Percentiles rank a stretch among this genome's conserved stretches.
phyloP scores from a whole-genome alignment of 2,797 vertebrate genomes.

The Pangasius mekongensis region DNA sequence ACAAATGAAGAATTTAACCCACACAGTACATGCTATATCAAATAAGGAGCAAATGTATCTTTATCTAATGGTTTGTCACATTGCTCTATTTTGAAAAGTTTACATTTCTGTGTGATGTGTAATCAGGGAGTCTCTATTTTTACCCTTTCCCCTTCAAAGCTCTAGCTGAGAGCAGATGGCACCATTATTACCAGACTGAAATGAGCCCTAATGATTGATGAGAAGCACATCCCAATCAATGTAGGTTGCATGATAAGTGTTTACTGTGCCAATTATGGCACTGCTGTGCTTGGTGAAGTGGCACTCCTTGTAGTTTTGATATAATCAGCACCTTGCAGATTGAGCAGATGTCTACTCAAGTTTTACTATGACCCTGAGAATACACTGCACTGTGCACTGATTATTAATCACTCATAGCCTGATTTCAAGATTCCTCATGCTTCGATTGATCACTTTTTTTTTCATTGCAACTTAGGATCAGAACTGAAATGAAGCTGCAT shows the following conservation, averaged over 20 bases:
- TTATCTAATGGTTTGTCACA: constrained; percentile 18
- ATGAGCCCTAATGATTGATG: constrained; percentile 79
- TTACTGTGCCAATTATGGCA: constrained; percentile 75
- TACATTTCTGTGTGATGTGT: constrained; percentile 28
- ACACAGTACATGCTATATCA: not conserved
- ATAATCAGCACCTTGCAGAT: constrained; percentile 64
- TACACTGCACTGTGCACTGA: constrained; percentile 62
- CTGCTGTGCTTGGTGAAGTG: constrained; percentile 71
- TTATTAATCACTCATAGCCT: constrained; percentile 56
- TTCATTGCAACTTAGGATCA: constrained; percentile 10
- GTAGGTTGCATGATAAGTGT: constrained; percentile 77
- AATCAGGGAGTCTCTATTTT: constrained; percentile 48
- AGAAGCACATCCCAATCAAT: constrained; percentile 80
- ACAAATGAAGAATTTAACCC: not conserved
- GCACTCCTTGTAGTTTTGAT: constrained; percentile 72
- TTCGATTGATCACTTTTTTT: constrained; percentile 42
- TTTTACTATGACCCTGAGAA: constrained; percentile 70
- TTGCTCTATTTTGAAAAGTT: constrained; percentile 28
- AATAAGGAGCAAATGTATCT: constrained; percentile 18
- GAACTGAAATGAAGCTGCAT: not conserved
- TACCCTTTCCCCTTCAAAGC: constrained; percentile 45
- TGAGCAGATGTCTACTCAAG: constrained; percentile 67
- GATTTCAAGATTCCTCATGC: constrained; percentile 39
- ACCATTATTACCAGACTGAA: constrained; percentile 75
- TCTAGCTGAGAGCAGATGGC: constrained; percentile 76